Evolutionary conservation across 2,888 invertebrate genomes (phyloP), one percentile per base, ranked within the genome.

Genomic region (Vandiemenella viatica): DNA sequence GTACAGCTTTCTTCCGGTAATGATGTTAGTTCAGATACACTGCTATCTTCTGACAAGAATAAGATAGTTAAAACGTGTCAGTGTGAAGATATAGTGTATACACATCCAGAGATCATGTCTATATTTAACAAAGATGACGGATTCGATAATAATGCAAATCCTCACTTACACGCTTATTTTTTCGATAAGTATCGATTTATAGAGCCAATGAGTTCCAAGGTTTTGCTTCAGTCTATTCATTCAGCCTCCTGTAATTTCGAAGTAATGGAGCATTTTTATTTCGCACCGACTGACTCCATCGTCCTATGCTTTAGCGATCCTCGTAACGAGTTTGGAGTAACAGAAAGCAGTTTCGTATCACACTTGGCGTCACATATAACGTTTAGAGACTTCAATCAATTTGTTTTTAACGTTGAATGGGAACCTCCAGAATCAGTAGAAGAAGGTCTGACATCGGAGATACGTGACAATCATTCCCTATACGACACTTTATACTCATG

Each of bases 271-370:
- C 49, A 50, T 1, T 46, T 51, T 23, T 61, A 63, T 48, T 57
- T 58, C 40, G 54, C 55, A 23, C 60, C 59, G 1, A 64, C 63
- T 16, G 62, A 64, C 45, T 56, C 59, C 22, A 48, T 60, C 18
- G 54, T 65, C 13, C 47, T 65, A 37, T 52, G 54, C 46, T 63
- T 63, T 26, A 43, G 50, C 38, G 52, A 60, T 49, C 32, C 53
- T 18, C 50, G 53, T 6, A 19, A 32, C 10, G 10, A 44, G 16
- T 45, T 45, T 15, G 47, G 37, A 3, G 45, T 55, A 8, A 37
- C 7, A n/a, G 50, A 53, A 46, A 51, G 52, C 8, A 48, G 53
- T 45, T 42, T 42, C 37, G 17, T 46, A 5, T 50, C 56, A 7
- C 58, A 44, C 8, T 7, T 47, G 26, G 17, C 26, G 32, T 42